Evolutionary conservation across 2,113 vertebrate genomes (phyloP).

Genomic region (Poeciliopsis turrubarensis): DNA sequence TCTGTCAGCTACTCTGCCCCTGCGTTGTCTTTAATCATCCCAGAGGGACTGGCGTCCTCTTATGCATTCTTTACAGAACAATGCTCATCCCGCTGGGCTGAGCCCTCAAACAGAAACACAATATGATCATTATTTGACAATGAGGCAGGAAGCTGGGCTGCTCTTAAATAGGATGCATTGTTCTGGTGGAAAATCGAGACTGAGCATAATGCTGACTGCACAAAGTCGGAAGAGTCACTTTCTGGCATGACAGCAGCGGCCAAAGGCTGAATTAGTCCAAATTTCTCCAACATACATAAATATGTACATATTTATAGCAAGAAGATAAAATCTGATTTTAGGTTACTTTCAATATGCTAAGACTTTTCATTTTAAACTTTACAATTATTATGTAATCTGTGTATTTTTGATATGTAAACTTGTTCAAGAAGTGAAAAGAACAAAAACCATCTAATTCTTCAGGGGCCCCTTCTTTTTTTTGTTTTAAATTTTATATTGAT

Average conservation of each 20-base stretch:
- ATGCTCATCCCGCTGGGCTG: background rate
- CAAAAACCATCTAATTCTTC: background rate
- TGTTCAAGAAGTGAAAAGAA: background rate
- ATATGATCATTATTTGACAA: background rate
- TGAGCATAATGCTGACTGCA: background rate
- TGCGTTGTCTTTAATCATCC: background rate
- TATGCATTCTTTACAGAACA: conserved; percentile 35
- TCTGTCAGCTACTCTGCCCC: background rate
- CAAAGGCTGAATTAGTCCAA: background rate
- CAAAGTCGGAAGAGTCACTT: background rate
- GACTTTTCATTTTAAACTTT: background rate
- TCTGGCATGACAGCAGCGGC: background rate
- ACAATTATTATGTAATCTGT: background rate
- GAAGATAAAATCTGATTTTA: background rate
- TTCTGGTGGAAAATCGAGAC: background rate
- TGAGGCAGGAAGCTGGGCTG: background rate
- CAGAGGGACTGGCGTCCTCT: conserved; percentile 8
- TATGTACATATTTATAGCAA: background rate
- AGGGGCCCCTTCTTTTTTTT: background rate
- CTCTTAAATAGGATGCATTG: background rate
- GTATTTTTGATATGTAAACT: background rate
- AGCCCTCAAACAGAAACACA: conserved; percentile 4
- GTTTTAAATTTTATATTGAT: too few species aligned
- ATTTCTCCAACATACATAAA: background rate
- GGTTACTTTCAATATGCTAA: background rate